phyloP scores from a whole-genome alignment of 2,888 invertebrate genomes.

The Proisotoma minuta region DNA sequence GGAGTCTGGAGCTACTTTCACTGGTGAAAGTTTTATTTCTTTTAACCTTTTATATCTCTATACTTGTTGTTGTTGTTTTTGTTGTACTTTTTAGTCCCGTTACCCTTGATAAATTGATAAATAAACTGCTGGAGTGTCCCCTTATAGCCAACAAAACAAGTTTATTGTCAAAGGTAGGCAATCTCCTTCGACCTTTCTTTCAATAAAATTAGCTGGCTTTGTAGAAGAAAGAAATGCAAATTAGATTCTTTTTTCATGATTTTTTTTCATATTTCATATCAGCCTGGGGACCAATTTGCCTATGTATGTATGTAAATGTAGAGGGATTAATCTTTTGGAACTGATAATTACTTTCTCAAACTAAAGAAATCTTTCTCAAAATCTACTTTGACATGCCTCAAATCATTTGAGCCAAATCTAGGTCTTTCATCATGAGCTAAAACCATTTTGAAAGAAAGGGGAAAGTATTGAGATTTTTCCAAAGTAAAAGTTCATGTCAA shows the following conservation, averaged over 20 bases:
- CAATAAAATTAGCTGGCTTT: conserved; percentile 35
- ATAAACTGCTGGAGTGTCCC: conserved; percentile 59
- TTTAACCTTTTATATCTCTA: neutral
- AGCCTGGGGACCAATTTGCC: conserved; percentile 39
- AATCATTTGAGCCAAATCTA: too few relatives aligned
- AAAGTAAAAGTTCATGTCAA: too few relatives aligned
- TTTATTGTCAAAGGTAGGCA: conserved; percentile 60
- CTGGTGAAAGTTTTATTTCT: neutral
- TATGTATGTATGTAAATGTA: too few relatives aligned
- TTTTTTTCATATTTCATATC: conserved; percentile 11
- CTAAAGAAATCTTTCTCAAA: too few relatives aligned
- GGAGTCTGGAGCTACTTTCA: neutral
- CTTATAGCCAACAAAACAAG: conserved; percentile 58
- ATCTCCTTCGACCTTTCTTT: conserved; percentile 57
- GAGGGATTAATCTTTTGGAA: too few relatives aligned
- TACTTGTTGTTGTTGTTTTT: neutral
- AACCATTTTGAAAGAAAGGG: too few relatives aligned
- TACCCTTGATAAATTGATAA: conserved; percentile 58
- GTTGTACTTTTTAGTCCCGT: conserved; percentile 26
- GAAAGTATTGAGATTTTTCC: too few relatives aligned
- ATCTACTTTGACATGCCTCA: too few relatives aligned
- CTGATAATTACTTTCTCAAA: too few relatives aligned
- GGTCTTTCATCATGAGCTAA: too few relatives aligned
- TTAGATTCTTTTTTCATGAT: conserved; percentile 45
- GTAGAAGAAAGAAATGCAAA: conserved; percentile 48